phyloP scores from a whole-genome alignment of 2,888 invertebrate species.

The Lysandra coridon region DNA sequence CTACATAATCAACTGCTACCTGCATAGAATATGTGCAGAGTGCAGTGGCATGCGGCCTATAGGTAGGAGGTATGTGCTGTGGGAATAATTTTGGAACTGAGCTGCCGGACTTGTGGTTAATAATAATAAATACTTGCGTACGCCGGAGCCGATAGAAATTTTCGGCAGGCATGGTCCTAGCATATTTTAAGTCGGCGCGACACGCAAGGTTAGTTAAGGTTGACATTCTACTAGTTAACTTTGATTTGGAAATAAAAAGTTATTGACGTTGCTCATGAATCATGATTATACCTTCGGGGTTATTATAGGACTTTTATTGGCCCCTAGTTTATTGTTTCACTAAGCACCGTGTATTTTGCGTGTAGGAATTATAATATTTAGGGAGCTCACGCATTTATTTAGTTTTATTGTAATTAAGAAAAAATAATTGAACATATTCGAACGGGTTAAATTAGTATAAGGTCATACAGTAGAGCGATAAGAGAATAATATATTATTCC shows the following conservation, averaged over 20 bases:
- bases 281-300: slow-evolving; percentile 34
- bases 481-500: slow-evolving; percentile 8
- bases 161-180: slow-evolving; percentile 50
- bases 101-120: background rate
- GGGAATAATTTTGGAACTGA: background rate
- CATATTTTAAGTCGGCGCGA: slow-evolving; percentile 45
- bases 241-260: slow-evolving; percentile 45
- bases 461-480: slow-evolving; percentile 7
- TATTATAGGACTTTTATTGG: slow-evolving; percentile 32
- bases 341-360: slow-evolving; percentile 30
- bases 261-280: slow-evolving; percentile 39
- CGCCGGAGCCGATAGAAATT: background rate
- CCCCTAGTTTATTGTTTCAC: slow-evolving; percentile 32
- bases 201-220: slow-evolving; percentile 53
- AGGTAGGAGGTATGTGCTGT: background rate
- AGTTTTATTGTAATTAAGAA: background rate
- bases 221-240: slow-evolving; percentile 50
- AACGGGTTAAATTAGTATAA: background rate
- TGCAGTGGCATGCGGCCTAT: background rate
- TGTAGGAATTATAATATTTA: slow-evolving; percentile 27
- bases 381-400: slow-evolving; percentile 20
- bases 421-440: slow-evolving; percentile 26
- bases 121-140: background rate
- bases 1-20: background rate
- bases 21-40: background rate